These are phyloP conservation scores for Colletes gigas DNA, from an alignment of 1,140 invertebrate genomes.

Conservation along the genomic window DNA sequence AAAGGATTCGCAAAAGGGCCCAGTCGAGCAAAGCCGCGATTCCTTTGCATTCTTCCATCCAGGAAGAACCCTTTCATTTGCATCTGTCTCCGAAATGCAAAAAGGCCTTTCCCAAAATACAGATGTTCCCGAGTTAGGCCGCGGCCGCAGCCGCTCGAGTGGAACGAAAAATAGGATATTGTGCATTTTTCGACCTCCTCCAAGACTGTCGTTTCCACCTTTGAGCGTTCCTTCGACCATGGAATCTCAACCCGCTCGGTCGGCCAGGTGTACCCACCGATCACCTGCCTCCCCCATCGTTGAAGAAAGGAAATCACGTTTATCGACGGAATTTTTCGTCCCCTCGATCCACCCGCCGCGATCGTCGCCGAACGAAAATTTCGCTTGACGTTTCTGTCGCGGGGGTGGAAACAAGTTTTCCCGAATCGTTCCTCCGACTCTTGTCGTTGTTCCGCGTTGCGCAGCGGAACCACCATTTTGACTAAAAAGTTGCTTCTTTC, in stretches of 20 bases:
- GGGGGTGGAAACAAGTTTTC: background rate
- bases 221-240: conserved; percentile 20
- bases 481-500: too few species aligned
- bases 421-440: background rate
- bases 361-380: background rate
- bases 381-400: background rate
- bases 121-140: conserved; percentile 66
- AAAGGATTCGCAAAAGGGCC: conserved; percentile 60
- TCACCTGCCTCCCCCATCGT: conserved; percentile 69
- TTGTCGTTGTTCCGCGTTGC: background rate
- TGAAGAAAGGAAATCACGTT: conserved; percentile 12
- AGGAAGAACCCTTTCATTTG: conserved; percentile 72
- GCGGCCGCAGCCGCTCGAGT: conserved; percentile 65
- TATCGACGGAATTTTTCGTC: conserved; percentile 6
- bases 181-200: conserved; percentile 38
- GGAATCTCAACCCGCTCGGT: conserved; percentile 27
- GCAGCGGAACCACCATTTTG: background rate
- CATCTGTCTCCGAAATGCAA: conserved; percentile 74
- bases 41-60: conserved; percentile 65
- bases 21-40: conserved; percentile 59
- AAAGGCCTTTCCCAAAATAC: conserved; percentile 71
- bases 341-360: background rate
- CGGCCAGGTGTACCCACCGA: conserved; percentile 68
- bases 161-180: conserved; percentile 70
- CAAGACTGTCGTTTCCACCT: conserved; percentile 55